A percentile compares a stretch with the other conserved stretches of the same genome.
Conservation (phyloP, 2,888 invertebrate genomes). For the Rhagium mordax region DNA sequence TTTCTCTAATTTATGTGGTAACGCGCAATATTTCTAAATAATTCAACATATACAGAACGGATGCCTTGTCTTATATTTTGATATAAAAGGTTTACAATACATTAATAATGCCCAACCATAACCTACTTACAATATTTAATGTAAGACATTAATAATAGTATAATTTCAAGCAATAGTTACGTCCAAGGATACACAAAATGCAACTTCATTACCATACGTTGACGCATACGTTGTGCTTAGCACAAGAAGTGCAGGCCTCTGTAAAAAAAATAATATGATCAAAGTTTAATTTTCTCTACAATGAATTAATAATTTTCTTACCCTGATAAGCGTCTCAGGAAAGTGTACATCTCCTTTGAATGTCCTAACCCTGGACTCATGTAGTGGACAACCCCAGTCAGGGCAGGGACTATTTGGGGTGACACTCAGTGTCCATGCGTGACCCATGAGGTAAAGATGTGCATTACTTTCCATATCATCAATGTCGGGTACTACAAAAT, state of each 20-base stretch:
- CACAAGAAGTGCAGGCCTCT: slow-evolving; percentile 7
- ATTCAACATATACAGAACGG: too few species aligned
- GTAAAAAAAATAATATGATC: not conserved
- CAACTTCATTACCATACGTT: not conserved
- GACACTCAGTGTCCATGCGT: not conserved
- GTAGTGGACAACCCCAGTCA: slow-evolving; percentile 18
- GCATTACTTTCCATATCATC: slow-evolving; percentile 3
- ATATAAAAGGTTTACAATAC: not conserved
- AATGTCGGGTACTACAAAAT: slow-evolving; percentile 10
- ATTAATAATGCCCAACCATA: slow-evolving; percentile 2
- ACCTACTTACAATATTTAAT: not conserved
- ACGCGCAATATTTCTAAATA: too few species aligned
- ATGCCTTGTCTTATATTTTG: too few species aligned
- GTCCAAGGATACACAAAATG: slow-evolving; percentile 9
- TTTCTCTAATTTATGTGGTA: too few species aligned
- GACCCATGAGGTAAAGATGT: not conserved
- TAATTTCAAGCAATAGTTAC: not conserved
- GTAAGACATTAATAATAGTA: not conserved
- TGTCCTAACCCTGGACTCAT: not conserved
- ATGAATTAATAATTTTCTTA: not conserved
- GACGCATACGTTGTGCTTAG: not conserved
- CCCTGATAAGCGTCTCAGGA: not conserved
- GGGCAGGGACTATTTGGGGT: slow-evolving; percentile 6
- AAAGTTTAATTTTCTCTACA: too few species aligned
- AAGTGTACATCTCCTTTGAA: slow-evolving; percentile 12